Conservation (phyloP, 2,113 vertebrate genomes). For the Hypanus sabinus region DNA sequence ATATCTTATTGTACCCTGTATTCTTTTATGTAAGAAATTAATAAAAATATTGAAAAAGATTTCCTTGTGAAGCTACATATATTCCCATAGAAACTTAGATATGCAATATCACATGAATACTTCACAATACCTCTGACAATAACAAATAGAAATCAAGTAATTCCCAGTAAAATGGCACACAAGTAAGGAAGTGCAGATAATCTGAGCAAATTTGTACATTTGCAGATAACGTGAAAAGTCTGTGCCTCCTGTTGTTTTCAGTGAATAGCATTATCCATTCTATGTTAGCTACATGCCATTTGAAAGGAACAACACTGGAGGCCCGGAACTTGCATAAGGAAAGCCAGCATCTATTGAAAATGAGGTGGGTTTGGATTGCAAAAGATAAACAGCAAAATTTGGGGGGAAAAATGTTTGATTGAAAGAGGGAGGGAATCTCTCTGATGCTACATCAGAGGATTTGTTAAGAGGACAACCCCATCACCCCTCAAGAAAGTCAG, state of each 20-base stretch:
- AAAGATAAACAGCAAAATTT: background rate
- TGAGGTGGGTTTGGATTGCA: too few species aligned
- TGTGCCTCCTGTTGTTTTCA: background rate
- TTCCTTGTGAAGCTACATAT: background rate
- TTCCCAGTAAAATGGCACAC: background rate
- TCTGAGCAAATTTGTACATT: background rate
- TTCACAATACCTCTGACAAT: background rate
- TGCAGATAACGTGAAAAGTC: background rate
- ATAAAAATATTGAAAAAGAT: too few species aligned
- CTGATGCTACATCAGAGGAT: background rate
- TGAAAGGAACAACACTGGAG: background rate
- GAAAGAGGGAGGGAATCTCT: background rate
- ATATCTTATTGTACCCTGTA: too few species aligned
- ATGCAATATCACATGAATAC: background rate
- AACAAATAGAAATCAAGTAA: background rate
- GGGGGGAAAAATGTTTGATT: background rate
- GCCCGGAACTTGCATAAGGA: too few species aligned
- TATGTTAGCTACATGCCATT: background rate
- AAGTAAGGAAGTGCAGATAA: background rate
- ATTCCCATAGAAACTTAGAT: background rate
- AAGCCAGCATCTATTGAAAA: too few species aligned
- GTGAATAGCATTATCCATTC: background rate
- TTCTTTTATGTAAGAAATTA: too few species aligned
- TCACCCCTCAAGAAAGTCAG: background rate
- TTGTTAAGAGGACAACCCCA: background rate